phyloP scores from a whole-genome alignment of 2,113 vertebrate species.

The Saccopteryx bilineata region DNA sequence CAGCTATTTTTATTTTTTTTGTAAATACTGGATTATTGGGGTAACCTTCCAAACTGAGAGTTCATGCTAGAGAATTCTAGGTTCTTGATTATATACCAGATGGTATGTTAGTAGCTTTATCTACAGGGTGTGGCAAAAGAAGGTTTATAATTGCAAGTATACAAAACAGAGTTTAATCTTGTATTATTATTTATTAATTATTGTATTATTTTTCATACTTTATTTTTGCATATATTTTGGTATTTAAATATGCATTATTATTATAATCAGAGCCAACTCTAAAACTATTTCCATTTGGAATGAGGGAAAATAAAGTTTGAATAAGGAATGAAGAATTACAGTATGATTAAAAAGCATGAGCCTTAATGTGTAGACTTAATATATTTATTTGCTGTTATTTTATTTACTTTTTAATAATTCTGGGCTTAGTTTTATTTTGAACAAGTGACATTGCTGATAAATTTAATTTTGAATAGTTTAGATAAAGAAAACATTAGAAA shows the following conservation, averaged over 20 bases:
- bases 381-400: constrained; percentile 18
- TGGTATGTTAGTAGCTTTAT: background rate
- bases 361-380: background rate
- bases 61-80: background rate
- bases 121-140: background rate
- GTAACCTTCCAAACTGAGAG: background rate
- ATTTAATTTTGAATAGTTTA: constrained; percentile 46
- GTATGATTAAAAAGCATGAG: background rate
- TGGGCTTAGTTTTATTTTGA: constrained; percentile 34
- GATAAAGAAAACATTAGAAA: constrained; percentile 19
- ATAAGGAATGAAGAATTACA: background rate
- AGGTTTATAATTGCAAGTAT: background rate
- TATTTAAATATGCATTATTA: background rate
- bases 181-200: background rate
- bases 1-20: background rate
- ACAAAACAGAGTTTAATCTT: too few relatives aligned
- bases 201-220: background rate
- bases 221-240: constrained; percentile 10
- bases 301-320: background rate
- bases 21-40: background rate
- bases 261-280: constrained; percentile 23
- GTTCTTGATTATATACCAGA: background rate
- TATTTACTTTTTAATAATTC: constrained; percentile 49
- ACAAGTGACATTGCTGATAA: constrained; percentile 36
- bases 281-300: constrained; percentile 51